Percentiles rank a stretch among this genome's conserved stretches.
phyloP scores from a whole-genome alignment of 1,140 invertebrate genomes.

The Gonioctena quinquepunctata region DNA sequence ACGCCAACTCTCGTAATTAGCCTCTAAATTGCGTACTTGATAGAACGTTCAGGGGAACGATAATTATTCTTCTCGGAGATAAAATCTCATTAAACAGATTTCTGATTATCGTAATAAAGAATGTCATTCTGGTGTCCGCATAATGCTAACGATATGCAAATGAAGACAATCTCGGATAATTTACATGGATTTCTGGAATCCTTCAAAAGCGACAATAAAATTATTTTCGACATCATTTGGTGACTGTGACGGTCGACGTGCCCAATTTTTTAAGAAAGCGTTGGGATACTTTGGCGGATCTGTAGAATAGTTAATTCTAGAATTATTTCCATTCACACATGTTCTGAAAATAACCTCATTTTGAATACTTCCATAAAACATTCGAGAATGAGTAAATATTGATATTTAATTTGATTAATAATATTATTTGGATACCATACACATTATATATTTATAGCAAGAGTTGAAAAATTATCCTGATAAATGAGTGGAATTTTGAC shows the following conservation, averaged over 20 bases:
- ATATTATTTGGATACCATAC: too few relatives aligned
- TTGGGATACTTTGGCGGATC: too few relatives aligned
- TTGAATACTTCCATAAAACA: too few relatives aligned
- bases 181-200: not conserved
- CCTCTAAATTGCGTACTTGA: conserved; percentile 3
- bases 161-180: not conserved
- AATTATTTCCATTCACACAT: too few relatives aligned
- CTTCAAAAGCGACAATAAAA: not conserved
- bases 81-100: conserved; percentile 12
- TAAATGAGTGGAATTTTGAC: too few relatives aligned
- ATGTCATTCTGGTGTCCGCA: conserved; percentile 6
- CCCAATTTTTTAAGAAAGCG: not conserved
- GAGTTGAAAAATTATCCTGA: too few relatives aligned
- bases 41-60: not conserved
- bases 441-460: too few relatives aligned
- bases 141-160: conserved; percentile 13
- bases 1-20: not conserved
- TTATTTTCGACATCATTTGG: too few relatives aligned
- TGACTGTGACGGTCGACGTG: not conserved
- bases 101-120: conserved; percentile 10
- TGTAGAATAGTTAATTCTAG: too few relatives aligned
- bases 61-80: not conserved
- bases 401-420: too few relatives aligned
- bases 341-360: too few relatives aligned
- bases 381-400: too few relatives aligned